These are phyloP conservation scores for Cerceris rybyensis DNA, from an alignment of 2,888 invertebrate genomes.

Conservation along the genomic window DNA sequence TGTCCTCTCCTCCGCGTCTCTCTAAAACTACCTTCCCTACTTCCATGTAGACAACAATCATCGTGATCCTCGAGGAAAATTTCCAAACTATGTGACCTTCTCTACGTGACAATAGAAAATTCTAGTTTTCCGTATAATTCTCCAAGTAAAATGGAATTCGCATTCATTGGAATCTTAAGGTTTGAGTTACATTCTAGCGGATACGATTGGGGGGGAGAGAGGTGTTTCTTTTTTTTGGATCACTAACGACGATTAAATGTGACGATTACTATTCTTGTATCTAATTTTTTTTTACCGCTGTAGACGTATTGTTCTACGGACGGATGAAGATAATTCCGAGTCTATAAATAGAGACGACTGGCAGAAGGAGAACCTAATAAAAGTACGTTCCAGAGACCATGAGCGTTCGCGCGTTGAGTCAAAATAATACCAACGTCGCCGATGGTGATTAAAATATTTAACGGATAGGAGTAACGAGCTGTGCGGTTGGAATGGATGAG, in stretches of 20 bases:
- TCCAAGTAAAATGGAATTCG: neutral
- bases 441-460: constrained; percentile 19
- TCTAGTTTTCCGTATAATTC: neutral
- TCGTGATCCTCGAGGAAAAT: constrained; percentile 3
- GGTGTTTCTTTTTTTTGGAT: neutral
- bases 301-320: constrained; percentile 60
- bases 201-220: neutral
- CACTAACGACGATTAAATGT: constrained; percentile 24
- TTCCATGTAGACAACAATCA: neutral
- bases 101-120: neutral
- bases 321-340: constrained; percentile 66
- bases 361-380: constrained; percentile 63
- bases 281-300: constrained; percentile 49
- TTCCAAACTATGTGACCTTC: neutral
- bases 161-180: neutral
- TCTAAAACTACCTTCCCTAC: neutral
- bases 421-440: constrained; percentile 35
- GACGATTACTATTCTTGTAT: constrained; percentile 50
- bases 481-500: neutral
- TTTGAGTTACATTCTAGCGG: too few relatives aligned
- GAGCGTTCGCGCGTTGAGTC: constrained; percentile 44
- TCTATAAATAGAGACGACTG: constrained; percentile 63
- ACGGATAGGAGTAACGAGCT: constrained; percentile 7
- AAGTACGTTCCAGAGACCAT: constrained; percentile 51
- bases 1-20: too few relatives aligned